Conservation (phyloP, 1,140 invertebrate genomes). For the Oedothorax gibbosus region DNA sequence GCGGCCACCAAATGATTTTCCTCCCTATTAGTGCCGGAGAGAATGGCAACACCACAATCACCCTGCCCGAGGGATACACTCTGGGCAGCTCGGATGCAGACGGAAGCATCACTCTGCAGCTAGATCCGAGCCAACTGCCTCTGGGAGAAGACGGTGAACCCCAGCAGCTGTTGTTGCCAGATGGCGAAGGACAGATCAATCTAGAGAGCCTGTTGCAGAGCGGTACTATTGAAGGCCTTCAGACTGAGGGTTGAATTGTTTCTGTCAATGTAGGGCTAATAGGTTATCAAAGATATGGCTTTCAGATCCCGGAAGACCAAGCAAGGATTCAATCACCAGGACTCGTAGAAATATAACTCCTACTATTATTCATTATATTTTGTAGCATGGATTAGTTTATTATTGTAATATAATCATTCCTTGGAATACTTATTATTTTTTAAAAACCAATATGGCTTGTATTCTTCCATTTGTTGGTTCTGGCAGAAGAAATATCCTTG, state of each 20-base stretch:
- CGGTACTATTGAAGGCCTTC: slow-evolving; percentile 31
- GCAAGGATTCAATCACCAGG: not conserved
- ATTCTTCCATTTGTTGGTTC: not conserved
- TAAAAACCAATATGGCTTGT: not conserved
- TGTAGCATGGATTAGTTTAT: not conserved
- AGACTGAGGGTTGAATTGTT: slow-evolving; percentile 9
- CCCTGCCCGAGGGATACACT: slow-evolving; percentile 56
- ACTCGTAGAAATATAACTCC: not conserved
- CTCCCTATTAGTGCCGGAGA: slow-evolving; percentile 59
- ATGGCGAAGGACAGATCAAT: slow-evolving; percentile 53
- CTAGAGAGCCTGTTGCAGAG: slow-evolving; percentile 48
- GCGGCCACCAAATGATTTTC: slow-evolving; percentile 53
- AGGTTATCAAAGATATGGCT: not conserved
- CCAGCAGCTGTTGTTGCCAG: slow-evolving; percentile 51
- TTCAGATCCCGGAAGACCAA: not conserved
- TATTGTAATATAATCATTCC: slow-evolving; percentile 28
- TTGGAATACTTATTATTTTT: not conserved
- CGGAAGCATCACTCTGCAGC: slow-evolving; percentile 54
- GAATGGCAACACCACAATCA: slow-evolving; percentile 53
- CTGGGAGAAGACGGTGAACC: slow-evolving; percentile 42
- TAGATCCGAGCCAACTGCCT: slow-evolving; percentile 33
- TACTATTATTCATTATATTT: not conserved
- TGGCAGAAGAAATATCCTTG: not conserved
- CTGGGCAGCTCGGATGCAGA: slow-evolving; percentile 39
- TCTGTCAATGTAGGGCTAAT: not conserved